A percentile compares a stretch with the other conserved stretches of the same genome.
These are phyloP conservation scores for Cheilosia impressa DNA, from an alignment of 2,888 invertebrate genomes.

Conservation along the genomic window DNA sequence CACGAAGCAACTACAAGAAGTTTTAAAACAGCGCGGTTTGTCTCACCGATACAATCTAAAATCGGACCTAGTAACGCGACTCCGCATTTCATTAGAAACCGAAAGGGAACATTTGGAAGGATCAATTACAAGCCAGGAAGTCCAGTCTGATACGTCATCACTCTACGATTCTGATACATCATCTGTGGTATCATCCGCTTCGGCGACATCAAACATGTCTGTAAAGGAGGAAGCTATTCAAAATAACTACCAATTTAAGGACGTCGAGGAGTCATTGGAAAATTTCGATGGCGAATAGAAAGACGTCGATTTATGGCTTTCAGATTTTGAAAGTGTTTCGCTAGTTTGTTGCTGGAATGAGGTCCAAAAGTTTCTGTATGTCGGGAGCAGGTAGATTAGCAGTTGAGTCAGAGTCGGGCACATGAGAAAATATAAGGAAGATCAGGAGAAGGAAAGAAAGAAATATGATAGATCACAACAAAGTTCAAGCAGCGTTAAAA, in stretches of 20 bases:
- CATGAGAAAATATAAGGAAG: slow-evolving; percentile 34
- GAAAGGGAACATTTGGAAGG: no score
- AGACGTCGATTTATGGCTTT: not conserved
- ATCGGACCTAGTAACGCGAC: not conserved
- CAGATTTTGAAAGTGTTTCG: not conserved
- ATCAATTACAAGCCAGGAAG: not conserved
- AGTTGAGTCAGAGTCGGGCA: not conserved
- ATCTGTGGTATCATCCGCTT: not conserved
- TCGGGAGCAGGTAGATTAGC: no score
- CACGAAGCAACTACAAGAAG: not conserved
- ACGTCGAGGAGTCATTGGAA: slow-evolving; percentile 19
- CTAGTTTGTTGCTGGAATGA: not conserved
- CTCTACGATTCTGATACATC: not conserved
- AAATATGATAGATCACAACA: not conserved
- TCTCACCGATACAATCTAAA: not conserved
- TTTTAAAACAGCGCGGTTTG: not conserved
- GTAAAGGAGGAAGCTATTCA: not conserved
- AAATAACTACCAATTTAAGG: slow-evolving; percentile 27
- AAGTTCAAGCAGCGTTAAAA: slow-evolving; percentile 10
- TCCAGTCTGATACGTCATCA: not conserved
- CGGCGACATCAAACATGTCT: not conserved
- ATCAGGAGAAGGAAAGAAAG: slow-evolving; percentile 27
- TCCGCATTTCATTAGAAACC: not conserved
- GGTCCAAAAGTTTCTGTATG: not conserved
- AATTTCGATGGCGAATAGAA: slow-evolving; percentile 7